phyloP scores from a whole-genome alignment of 64 coral and sea anemone genomes.

The Montipora efflorescens region DNA sequence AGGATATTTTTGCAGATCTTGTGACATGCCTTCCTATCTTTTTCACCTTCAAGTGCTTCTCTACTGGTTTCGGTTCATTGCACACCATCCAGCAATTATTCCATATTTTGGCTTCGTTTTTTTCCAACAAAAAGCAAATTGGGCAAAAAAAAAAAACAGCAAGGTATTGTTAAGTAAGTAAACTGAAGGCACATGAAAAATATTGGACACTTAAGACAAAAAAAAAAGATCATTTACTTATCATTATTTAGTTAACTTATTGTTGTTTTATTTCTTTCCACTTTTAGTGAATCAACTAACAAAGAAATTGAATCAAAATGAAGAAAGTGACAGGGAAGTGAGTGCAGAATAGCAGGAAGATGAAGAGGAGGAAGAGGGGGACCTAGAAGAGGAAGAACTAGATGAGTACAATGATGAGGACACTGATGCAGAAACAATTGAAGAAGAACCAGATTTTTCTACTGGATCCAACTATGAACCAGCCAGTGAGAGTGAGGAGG shows the following conservation, averaged over 20 bases:
- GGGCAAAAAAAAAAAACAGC: too few species aligned
- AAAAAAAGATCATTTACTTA: too few species aligned
- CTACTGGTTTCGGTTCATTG: background rate
- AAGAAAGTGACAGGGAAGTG: background rate
- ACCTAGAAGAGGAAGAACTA: conserved; percentile 12
- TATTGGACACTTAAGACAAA: too few species aligned
- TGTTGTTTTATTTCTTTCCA: too few species aligned
- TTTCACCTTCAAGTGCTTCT: background rate
- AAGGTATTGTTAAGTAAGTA: background rate
- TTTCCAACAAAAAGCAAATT: too few species aligned
- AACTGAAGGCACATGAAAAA: too few species aligned
- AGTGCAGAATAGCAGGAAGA: background rate
- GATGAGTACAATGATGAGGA: background rate
- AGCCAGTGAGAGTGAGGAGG: conserved; percentile 21
- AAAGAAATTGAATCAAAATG: background rate
- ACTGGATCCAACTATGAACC: conserved; percentile 13
- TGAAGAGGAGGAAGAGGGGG: conserved; percentile 4
- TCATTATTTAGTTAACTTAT: too few species aligned
- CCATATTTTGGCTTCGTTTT: too few species aligned
- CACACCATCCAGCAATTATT: too few species aligned
- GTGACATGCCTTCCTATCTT: conserved; percentile 2
- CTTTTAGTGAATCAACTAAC: background rate
- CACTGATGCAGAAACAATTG: background rate
- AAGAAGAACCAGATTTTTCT: conserved; percentile 20
- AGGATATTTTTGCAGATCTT: background rate